phyloP scores from a whole-genome alignment of 2,113 vertebrate species.

The Eurystomus gularis region DNA sequence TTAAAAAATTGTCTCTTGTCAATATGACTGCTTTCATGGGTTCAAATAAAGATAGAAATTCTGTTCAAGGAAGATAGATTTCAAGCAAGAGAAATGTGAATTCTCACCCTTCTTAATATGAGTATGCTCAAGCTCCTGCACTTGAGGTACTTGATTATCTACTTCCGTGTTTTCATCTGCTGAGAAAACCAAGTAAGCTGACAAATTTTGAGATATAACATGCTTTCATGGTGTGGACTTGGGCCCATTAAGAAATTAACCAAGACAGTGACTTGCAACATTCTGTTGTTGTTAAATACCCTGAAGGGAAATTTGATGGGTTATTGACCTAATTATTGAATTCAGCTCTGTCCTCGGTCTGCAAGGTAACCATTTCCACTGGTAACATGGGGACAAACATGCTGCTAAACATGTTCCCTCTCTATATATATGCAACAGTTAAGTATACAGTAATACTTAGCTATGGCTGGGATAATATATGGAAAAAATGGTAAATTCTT shows the following conservation, averaged over 20 bases:
- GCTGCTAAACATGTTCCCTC: neutral
- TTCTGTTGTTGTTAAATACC: neutral
- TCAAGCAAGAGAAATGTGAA: neutral
- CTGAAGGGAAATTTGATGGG: neutral
- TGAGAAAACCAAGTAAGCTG: neutral
- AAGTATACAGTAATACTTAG: neutral
- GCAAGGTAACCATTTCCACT: neutral
- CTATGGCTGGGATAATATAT: neutral
- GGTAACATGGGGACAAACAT: neutral
- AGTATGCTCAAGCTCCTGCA: fast-evolving
- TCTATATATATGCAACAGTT: neutral
- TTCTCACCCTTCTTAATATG: neutral
- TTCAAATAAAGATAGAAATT: neutral
- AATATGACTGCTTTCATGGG: neutral
- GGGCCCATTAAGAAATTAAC: neutral
- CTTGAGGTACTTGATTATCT: neutral
- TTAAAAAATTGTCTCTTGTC: neutral
- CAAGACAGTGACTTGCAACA: neutral
- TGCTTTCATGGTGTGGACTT: neutral
- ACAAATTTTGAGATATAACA: neutral
- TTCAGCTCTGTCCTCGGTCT: neutral
- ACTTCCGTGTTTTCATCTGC: neutral
- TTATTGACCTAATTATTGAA: neutral
- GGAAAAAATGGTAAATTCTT: neutral
- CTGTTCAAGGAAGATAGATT: neutral